Percentiles rank a stretch among this genome's conserved stretches.
phyloP scores from a whole-genome alignment of 2,797 vertebrate genomes.

The Florisuga fusca region DNA sequence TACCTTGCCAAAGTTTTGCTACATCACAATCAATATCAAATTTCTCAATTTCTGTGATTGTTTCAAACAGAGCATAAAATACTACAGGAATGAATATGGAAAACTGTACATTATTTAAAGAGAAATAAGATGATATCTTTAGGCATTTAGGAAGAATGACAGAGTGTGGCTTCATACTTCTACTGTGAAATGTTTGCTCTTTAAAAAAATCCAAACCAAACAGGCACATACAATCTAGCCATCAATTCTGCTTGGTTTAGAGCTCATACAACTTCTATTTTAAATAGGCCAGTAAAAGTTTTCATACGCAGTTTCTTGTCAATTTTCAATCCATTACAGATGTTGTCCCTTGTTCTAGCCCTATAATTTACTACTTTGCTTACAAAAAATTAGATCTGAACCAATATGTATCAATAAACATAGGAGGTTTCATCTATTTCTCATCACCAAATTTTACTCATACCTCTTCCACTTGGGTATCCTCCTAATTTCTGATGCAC shows the following conservation, averaged over 20 bases:
- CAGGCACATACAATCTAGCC: background rate
- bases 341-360: background rate
- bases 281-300: slow-evolving; percentile 9
- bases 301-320: background rate
- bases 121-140: slow-evolving; percentile 33
- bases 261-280: background rate
- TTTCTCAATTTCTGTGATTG: background rate
- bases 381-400: background rate
- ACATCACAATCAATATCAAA: background rate
- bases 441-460: background rate
- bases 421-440: background rate
- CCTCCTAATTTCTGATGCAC: background rate
- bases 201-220: background rate
- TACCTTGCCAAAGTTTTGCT: background rate
- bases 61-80: background rate
- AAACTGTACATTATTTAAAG: background rate
- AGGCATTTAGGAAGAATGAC: slow-evolving; percentile 3
- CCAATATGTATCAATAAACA: background rate
- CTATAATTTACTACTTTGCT: background rate
- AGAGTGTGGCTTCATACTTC: slow-evolving; percentile 7
- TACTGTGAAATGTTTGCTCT: slow-evolving; percentile 37
- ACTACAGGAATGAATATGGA: background rate
- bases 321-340: background rate
- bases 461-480: background rate
- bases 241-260: slow-evolving; percentile 20